Evolutionary conservation across 2,113 vertebrate species (phyloP).

Genomic region (Sceloporus tristichus): DNA sequence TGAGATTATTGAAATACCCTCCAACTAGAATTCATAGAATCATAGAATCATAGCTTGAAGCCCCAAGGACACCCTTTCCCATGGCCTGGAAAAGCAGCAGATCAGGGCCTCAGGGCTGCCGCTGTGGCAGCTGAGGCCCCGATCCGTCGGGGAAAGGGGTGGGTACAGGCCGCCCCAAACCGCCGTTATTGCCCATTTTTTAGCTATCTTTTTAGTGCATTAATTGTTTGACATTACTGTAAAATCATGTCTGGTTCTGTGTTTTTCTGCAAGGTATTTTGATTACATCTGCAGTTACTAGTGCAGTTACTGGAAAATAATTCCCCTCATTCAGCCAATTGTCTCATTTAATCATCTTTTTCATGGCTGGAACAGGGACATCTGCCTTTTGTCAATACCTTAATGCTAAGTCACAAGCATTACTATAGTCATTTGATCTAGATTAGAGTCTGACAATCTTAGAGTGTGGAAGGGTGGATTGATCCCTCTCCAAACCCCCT

Average conservation of each 20-base stretch:
- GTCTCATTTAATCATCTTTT: constrained; percentile 70
- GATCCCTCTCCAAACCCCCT: no score
- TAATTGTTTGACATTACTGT: constrained; percentile 59
- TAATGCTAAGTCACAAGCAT: constrained; percentile 18
- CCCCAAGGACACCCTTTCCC: no score
- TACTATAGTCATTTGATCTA: not conserved
- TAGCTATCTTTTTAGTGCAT: constrained; percentile 28
- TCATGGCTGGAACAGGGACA: constrained; percentile 58
- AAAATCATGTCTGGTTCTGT: constrained; percentile 60
- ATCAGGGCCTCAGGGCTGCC: no score
- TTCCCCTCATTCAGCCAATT: constrained; percentile 72
- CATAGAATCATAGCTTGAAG: no score
- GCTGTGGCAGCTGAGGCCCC: no score
- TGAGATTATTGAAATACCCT: no score
- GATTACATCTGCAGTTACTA: constrained; percentile 56
- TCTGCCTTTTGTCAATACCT: constrained; percentile 61
- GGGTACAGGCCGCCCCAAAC: no score
- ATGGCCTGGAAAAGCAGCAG: no score
- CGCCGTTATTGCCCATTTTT: not conserved
- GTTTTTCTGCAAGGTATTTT: constrained; percentile 67
- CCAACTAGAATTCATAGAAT: no score
- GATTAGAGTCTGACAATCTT: no score
- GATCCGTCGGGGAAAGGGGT: no score
- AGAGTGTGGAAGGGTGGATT: no score
- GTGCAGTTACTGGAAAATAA: constrained; percentile 65